Evolutionary conservation across 2,888 invertebrate species (phyloP).

Genomic region (Ormyrus thymus): DNA sequence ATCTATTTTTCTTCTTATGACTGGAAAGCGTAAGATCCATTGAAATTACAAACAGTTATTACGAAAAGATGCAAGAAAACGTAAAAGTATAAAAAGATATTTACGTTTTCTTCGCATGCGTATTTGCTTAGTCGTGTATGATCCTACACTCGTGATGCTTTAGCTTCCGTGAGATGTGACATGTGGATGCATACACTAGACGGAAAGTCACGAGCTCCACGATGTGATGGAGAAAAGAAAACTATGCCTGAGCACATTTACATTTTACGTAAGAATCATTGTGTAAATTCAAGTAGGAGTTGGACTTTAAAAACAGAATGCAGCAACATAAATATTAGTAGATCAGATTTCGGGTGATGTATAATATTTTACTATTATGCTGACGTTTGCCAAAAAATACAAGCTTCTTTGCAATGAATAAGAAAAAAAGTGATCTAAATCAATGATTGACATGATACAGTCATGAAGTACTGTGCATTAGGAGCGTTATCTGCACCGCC

Average conservation of each 20-base stretch:
- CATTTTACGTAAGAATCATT: conserved; percentile 1
- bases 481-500: conserved; percentile 8
- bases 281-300: neutral
- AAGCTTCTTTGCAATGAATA: no score
- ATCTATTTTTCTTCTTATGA: no score
- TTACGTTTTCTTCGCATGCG: neutral
- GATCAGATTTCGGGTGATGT: no score
- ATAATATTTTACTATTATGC: no score
- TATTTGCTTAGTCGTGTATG: conserved; percentile 30
- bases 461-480: neutral
- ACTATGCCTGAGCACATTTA: neutral
- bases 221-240: neutral
- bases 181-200: neutral
- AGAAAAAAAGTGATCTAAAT: no score
- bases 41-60: no score
- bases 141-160: neutral
- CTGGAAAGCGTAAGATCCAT: no score
- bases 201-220: conserved; percentile 18
- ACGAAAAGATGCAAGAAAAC: no score
- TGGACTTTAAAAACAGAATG: neutral
- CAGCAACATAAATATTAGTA: no score
- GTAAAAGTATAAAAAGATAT: no score
- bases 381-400: no score
- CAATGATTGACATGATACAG: no score
- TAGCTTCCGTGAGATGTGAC: conserved; percentile 1